A percentile compares a stretch with the other conserved stretches of the same genome.
These are phyloP conservation scores for Phalloptychus januarius DNA, from an alignment of 2,797 vertebrate species.

Conservation along the genomic window DNA sequence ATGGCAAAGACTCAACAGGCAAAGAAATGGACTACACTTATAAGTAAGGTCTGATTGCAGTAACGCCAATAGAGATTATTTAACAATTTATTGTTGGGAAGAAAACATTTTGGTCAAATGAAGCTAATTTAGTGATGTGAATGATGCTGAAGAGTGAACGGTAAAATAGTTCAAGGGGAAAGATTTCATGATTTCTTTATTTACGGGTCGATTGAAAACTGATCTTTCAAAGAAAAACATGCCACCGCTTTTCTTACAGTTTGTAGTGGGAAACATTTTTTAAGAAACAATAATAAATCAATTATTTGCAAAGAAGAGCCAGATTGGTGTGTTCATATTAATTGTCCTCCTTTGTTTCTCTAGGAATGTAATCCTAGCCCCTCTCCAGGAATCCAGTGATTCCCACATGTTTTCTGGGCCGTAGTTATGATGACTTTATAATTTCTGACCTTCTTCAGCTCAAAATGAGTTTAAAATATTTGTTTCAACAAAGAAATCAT, in stretches of 20 bases:
- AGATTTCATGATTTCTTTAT: background rate
- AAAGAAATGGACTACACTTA: background rate
- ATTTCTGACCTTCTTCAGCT: background rate
- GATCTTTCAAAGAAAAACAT: background rate
- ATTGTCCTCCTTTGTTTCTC: background rate
- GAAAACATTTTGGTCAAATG: background rate
- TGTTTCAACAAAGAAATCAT: background rate
- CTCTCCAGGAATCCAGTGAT: background rate
- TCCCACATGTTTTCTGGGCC: background rate
- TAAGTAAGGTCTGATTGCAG: background rate
- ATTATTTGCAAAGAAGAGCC: background rate
- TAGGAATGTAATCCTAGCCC: background rate
- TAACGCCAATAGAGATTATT: background rate
- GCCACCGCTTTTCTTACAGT: background rate
- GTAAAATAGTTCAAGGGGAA: background rate
- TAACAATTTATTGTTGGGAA: background rate
- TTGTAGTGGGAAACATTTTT: too few species aligned
- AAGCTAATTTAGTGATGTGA: background rate
- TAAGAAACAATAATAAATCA: background rate
- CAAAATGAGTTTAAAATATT: background rate
- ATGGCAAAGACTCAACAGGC: background rate
- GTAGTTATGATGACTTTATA: background rate
- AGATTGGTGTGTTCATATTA: background rate
- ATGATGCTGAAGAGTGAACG: background rate
- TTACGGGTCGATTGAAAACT: background rate